phyloP scores from a whole-genome alignment of 2,797 vertebrate species.

The Sebastes paucispinis region DNA sequence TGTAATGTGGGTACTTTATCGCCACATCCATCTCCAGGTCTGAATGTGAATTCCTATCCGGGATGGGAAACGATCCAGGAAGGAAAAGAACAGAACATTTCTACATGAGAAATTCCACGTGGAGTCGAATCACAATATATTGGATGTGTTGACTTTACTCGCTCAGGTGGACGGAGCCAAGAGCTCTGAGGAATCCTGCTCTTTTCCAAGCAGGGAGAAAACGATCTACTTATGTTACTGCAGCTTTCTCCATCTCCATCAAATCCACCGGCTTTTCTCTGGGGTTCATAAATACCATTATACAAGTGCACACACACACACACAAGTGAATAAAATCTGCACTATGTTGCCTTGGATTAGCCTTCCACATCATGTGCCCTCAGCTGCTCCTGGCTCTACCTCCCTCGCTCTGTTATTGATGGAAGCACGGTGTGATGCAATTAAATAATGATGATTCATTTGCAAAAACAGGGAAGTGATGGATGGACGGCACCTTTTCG shows the following conservation, averaged over 20 bases:
- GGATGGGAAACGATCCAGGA: not conserved
- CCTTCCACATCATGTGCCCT: slow-evolving; percentile 52
- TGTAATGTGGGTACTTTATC: slow-evolving; percentile 19
- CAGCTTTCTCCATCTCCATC: slow-evolving; percentile 37
- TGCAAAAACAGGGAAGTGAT: slow-evolving; percentile 7
- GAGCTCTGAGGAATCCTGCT: slow-evolving; percentile 53
- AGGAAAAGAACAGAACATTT: not conserved
- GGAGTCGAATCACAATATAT: slow-evolving; percentile 43
- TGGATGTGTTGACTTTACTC: slow-evolving; percentile 71
- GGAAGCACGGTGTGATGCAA: slow-evolving; percentile 42
- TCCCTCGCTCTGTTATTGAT: slow-evolving; percentile 32
- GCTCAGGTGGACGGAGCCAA: slow-evolving; percentile 66
- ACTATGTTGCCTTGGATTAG: slow-evolving; percentile 64
- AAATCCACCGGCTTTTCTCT: slow-evolving; percentile 15
- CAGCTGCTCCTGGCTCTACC: slow-evolving; percentile 49
- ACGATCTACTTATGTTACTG: slow-evolving; percentile 51
- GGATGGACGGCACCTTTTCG: slow-evolving; percentile 21
- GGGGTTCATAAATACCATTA: slow-evolving; percentile 27
- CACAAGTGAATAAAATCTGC: slow-evolving; percentile 48
- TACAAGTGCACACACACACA: slow-evolving; percentile 4
- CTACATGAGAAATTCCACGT: not conserved
- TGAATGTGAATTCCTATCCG: not conserved
- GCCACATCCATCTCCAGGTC: slow-evolving; percentile 19
- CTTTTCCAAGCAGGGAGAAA: slow-evolving; percentile 61
- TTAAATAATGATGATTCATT: slow-evolving; percentile 63